Conservation (phyloP, 2,888 invertebrate genomes). For the Epinotia nisella region DNA sequence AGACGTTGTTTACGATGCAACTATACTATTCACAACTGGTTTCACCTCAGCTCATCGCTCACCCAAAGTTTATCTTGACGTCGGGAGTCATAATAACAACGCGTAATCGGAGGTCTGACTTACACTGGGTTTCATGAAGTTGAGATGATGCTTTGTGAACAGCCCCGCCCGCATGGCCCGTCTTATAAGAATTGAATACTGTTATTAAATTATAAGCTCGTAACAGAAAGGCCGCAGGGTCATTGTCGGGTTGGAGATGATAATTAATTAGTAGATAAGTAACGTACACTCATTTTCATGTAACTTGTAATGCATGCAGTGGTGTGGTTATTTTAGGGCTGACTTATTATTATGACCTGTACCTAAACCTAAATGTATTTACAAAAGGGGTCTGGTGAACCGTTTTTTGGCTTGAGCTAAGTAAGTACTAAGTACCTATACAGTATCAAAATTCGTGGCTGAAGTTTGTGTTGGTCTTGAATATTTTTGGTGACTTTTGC, state of each 20-base stretch:
- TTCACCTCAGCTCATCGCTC: background rate
- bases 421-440: too few species aligned
- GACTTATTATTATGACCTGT: background rate
- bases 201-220: slow-evolving; percentile 28
- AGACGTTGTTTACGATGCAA: slow-evolving; percentile 52
- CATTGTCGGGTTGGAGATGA: slow-evolving; percentile 28
- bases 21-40: background rate
- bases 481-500: too few species aligned
- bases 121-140: background rate
- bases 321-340: background rate
- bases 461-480: too few species aligned
- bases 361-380: too few species aligned
- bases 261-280: slow-evolving; percentile 33
- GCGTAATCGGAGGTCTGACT: slow-evolving; percentile 1
- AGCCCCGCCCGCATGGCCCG: slow-evolving; percentile 28
- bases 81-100: background rate
- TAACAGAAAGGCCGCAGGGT: slow-evolving; percentile 18
- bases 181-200: slow-evolving; percentile 21
- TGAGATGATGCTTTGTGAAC: background rate
- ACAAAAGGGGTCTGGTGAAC: background rate
- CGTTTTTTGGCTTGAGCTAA: too few species aligned
- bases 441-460: too few species aligned
- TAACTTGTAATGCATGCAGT: background rate
- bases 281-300: slow-evolving; percentile 9
- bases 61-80: background rate